A percentile compares a stretch with the other conserved stretches of the same genome.
Evolutionary conservation across 2,888 invertebrate genomes (phyloP).

Genomic region (Coecobrya sp.): DNA sequence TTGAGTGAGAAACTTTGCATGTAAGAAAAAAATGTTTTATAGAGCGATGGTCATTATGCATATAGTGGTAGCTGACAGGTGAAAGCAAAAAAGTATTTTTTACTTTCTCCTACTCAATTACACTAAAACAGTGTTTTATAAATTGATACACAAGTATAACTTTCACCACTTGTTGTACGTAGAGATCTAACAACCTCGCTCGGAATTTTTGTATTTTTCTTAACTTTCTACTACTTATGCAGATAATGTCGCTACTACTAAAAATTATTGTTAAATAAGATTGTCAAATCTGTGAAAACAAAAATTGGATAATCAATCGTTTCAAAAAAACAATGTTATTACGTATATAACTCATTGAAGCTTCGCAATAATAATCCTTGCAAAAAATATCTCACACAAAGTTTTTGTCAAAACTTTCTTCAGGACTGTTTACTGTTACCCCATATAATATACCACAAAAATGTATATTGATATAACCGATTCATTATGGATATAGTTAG

Average conservation of each 20-base stretch:
- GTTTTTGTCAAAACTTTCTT: slow-evolving; percentile 2
- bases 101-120: slow-evolving; percentile 32
- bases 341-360: background rate
- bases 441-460: background rate
- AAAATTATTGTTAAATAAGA: slow-evolving; percentile 8
- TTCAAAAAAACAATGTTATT: background rate
- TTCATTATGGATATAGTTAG: background rate
- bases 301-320: slow-evolving; percentile 50
- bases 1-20: background rate
- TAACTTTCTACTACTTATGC: slow-evolving; percentile 68
- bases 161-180: slow-evolving; percentile 31
- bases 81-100: slow-evolving; percentile 21
- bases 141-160: background rate
- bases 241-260: background rate
- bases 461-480: background rate
- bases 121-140: slow-evolving; percentile 23
- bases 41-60: background rate
- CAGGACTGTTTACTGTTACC: background rate
- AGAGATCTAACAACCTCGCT: slow-evolving; percentile 25
- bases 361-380: no score
- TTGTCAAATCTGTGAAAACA: slow-evolving; percentile 12
- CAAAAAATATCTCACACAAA: background rate
- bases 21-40: background rate
- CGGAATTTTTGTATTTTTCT: slow-evolving; percentile 70
- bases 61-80: background rate